Percentiles rank a stretch among this genome's conserved stretches.
Conservation (phyloP, 2,797 vertebrate genomes). For the Ambastaia sidthimunki region DNA sequence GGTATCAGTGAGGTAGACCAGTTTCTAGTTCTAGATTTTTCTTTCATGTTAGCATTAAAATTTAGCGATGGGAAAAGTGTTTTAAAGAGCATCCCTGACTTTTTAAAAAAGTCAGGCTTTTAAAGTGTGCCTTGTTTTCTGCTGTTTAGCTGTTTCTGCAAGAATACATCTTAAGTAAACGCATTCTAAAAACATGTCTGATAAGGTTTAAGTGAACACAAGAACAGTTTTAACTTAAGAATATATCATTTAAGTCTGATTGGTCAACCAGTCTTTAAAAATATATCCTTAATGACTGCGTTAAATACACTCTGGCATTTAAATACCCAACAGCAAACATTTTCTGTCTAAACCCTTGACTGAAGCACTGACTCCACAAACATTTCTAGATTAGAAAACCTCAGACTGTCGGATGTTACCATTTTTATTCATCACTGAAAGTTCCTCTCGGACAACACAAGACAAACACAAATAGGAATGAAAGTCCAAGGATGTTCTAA, state of each 20-base stretch:
- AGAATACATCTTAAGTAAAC: no score
- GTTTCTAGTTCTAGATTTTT: not conserved
- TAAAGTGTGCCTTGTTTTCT: no score
- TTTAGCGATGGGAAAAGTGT: no score
- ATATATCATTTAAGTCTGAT: no score
- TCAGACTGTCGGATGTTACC: constrained; percentile 3
- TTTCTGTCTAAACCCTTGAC: constrained; percentile 3
- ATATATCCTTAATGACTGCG: no score
- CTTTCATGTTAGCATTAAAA: not conserved
- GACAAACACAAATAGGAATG: not conserved
- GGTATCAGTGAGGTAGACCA: not conserved
- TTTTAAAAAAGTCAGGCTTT: no score
- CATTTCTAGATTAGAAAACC: constrained; percentile 9
- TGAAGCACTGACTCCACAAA: constrained; percentile 2
- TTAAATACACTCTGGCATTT: not conserved
- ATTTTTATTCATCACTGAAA: constrained; percentile 19
- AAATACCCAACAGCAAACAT: constrained; percentile 3
- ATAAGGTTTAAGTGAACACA: no score
- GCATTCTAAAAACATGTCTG: no score
- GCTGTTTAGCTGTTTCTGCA: no score
- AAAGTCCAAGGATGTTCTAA: not conserved
- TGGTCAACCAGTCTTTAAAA: no score
- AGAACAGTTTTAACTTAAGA: no score
- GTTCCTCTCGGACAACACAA: not conserved
- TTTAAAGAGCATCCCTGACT: no score